These are phyloP conservation scores for Platycheirus albimanus DNA, from an alignment of 2,888 invertebrate genomes.

Conservation along the genomic window DNA sequence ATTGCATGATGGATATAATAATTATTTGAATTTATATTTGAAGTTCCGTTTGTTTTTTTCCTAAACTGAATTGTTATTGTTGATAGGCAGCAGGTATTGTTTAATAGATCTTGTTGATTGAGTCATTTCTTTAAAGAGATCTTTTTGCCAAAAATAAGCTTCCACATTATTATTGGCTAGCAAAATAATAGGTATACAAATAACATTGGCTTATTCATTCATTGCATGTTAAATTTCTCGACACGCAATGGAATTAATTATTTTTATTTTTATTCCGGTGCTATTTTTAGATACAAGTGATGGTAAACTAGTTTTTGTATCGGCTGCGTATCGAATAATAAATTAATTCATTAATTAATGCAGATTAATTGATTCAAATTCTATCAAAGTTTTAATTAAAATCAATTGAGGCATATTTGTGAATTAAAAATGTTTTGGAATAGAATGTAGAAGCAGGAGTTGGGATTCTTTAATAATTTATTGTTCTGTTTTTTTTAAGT, in stretches of 20 bases:
- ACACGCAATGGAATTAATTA: constrained; percentile 37
- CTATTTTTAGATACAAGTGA: constrained; percentile 30
- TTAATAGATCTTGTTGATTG: not conserved
- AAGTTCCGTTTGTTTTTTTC: not conserved
- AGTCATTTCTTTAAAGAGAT: no score
- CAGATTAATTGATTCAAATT: not conserved
- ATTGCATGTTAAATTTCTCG: not conserved
- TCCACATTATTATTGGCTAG: no score
- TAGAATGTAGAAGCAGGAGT: no score
- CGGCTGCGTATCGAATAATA: not conserved
- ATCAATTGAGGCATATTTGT: not conserved
- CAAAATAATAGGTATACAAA: not conserved
- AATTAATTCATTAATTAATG: not conserved
- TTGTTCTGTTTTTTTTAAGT: no score
- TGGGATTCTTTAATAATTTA: no score
- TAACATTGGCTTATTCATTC: not conserved
- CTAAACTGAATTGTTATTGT: not conserved
- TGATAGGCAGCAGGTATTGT: not conserved
- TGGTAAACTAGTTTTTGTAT: constrained; percentile 43
- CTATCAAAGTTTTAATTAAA: constrained; percentile 8
- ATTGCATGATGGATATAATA: constrained; percentile 32
- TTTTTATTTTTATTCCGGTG: constrained; percentile 15
- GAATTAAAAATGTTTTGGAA: not conserved
- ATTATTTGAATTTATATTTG: not conserved
- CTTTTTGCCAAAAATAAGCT: no score